Conservation (phyloP, 1,140 invertebrate species). For the Drosophila baimaii region DNA sequence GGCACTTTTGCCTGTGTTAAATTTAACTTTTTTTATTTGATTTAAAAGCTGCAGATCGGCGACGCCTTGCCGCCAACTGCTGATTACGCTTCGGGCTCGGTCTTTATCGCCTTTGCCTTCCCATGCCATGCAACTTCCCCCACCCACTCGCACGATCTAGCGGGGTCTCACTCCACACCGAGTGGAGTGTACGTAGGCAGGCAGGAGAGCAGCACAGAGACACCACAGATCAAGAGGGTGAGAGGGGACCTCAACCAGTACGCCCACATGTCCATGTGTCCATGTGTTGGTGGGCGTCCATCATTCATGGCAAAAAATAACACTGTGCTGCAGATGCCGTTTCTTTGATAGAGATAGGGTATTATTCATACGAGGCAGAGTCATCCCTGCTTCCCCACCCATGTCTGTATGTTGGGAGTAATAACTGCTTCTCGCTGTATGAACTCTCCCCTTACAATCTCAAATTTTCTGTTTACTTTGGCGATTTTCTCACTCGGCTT, state of each 20-base stretch:
- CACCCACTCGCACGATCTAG: constrained; percentile 18
- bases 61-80: constrained; percentile 16
- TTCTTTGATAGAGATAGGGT: constrained; percentile 4
- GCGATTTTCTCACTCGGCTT: neutral
- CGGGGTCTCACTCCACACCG: constrained; percentile 3
- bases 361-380: constrained; percentile 13
- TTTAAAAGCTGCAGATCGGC: constrained; percentile 18
- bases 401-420: neutral
- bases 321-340: constrained; percentile 27
- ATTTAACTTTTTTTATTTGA: constrained; percentile 14
- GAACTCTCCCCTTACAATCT: constrained; percentile 1
- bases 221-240: neutral
- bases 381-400: constrained; percentile 8
- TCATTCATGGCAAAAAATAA: constrained; percentile 19
- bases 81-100: constrained; percentile 20
- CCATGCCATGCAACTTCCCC: constrained; percentile 23
- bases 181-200: constrained; percentile 34
- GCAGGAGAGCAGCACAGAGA: constrained; percentile 4
- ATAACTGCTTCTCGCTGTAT: constrained; percentile 1
- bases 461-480: constrained; percentile 11
- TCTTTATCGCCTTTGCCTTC: constrained; percentile 9
- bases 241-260: constrained; percentile 20
- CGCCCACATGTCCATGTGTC: constrained; percentile 34
- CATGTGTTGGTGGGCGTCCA: constrained; percentile 41
- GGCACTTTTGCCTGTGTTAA: constrained; percentile 15